These are phyloP conservation scores for Paedocypris micromegethes DNA, from an alignment of 2,797 vertebrate species.

Conservation along the genomic window DNA sequence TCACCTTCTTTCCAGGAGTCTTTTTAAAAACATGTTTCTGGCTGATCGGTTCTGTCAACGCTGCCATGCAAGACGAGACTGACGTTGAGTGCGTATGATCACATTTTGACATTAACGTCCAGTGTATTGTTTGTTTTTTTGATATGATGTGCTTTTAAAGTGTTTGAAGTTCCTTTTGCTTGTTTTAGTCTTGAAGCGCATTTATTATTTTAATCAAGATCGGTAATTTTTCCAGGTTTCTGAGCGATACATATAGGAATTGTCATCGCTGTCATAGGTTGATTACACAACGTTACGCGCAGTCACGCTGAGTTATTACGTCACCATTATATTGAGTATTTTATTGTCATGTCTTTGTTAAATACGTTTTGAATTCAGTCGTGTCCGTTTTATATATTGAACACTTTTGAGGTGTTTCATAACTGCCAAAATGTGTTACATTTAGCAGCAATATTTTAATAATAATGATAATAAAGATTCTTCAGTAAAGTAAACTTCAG, in stretches of 20 bases:
- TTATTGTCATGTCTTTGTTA: neutral
- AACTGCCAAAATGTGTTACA: too few relatives aligned
- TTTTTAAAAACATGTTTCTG: constrained; percentile 38
- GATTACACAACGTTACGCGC: constrained; percentile 20
- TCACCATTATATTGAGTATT: neutral
- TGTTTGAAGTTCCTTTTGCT: neutral
- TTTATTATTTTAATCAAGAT: too few relatives aligned
- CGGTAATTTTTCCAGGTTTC: neutral
- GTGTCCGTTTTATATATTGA: too few relatives aligned
- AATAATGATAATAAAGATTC: too few relatives aligned
- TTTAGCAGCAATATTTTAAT: too few relatives aligned
- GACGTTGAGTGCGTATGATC: constrained; percentile 64
- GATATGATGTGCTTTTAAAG: neutral
- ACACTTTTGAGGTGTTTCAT: too few relatives aligned
- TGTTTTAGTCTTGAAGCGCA: too few relatives aligned
- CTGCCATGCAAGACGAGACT: constrained; percentile 59
- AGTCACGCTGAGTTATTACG: constrained; percentile 29
- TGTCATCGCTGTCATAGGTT: neutral
- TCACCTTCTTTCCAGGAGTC: neutral
- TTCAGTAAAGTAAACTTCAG: too few relatives aligned
- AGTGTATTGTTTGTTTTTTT: neutral
- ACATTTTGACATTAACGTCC: neutral
- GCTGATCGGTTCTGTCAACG: constrained; percentile 51
- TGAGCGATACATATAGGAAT: neutral
- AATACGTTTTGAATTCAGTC: too few relatives aligned